Conservation (phyloP, 2,888 invertebrate genomes). For the Campoletis raptor region DNA sequence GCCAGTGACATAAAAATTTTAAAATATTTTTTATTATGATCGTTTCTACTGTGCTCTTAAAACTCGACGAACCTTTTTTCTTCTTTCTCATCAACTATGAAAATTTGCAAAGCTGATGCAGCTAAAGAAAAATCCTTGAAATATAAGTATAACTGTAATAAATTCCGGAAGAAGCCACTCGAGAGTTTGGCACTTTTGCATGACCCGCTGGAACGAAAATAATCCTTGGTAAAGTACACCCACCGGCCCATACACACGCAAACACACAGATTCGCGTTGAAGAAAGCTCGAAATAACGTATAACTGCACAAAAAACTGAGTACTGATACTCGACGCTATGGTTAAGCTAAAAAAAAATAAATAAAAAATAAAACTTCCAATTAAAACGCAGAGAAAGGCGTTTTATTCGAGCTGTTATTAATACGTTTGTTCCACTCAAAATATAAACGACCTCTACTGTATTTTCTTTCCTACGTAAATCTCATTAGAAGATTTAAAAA, state of each 20-base stretch:
- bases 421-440: neutral
- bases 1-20: neutral
- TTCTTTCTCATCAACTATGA: neutral
- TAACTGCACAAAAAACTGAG: constrained; percentile 46
- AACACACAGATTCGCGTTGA: constrained; percentile 9
- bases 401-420: constrained; percentile 23
- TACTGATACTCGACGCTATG: constrained; percentile 32
- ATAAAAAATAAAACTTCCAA: constrained; percentile 39
- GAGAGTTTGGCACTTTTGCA: constrained; percentile 50
- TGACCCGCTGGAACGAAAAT: constrained; percentile 46
- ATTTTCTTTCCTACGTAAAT: neutral
- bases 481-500: neutral
- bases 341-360: neutral
- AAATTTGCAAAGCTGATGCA: constrained; percentile 27
- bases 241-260: neutral
- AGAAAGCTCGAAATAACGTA: constrained; percentile 35
- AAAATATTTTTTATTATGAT: too few relatives aligned
- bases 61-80: constrained; percentile 13
- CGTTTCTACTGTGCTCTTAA: neutral
- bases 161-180: constrained; percentile 43
- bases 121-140: constrained; percentile 26
- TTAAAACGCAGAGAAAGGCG: constrained; percentile 64
- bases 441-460: neutral
- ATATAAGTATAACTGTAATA: constrained; percentile 45
- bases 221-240: constrained; percentile 36